Percentiles rank a stretch among this genome's conserved stretches.
Evolutionary conservation across 1,140 invertebrate species (phyloP).

Genomic region (Drosophila tropicalis): DNA sequence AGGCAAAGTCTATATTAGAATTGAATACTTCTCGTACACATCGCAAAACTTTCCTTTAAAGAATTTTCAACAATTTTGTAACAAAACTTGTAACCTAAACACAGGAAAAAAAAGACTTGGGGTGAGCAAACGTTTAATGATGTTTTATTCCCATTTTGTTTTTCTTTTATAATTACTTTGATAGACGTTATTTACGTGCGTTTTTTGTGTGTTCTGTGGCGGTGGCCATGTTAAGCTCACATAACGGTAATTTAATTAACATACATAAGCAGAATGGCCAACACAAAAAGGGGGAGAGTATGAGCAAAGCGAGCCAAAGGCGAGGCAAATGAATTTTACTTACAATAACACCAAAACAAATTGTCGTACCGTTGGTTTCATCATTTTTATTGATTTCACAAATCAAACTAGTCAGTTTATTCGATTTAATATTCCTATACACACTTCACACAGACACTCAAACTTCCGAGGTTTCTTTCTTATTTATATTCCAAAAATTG

Average conservation of each 20-base stretch:
- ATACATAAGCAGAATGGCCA: constrained; percentile 49
- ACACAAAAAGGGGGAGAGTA: constrained; percentile 19
- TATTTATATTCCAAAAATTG: neutral
- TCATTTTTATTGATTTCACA: too few species aligned
- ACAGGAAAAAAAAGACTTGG: neutral
- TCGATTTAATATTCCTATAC: constrained; percentile 3
- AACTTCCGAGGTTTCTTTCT: neutral
- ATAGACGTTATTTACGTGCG: constrained; percentile 48
- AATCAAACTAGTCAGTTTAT: neutral
- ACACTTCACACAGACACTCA: constrained; percentile 36
- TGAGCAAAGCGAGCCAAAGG: constrained; percentile 8
- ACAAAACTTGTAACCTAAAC: constrained; percentile 6
- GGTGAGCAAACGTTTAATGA: constrained; percentile 55
- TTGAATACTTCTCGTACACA: too few species aligned
- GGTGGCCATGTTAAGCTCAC: constrained; percentile 68
- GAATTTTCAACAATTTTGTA: too few species aligned
- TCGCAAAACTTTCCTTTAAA: too few species aligned
- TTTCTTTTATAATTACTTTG: constrained; percentile 73
- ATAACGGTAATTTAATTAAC: constrained; percentile 81
- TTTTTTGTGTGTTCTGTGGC: constrained; percentile 35
- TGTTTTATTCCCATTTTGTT: constrained; percentile 42
- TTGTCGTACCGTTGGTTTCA: too few species aligned
- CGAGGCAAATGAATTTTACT: neutral
- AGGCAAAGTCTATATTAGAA: too few species aligned
- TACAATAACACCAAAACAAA: neutral